Conservation (phyloP, 2,797 vertebrate species). For the Rallus crepitans region DNA sequence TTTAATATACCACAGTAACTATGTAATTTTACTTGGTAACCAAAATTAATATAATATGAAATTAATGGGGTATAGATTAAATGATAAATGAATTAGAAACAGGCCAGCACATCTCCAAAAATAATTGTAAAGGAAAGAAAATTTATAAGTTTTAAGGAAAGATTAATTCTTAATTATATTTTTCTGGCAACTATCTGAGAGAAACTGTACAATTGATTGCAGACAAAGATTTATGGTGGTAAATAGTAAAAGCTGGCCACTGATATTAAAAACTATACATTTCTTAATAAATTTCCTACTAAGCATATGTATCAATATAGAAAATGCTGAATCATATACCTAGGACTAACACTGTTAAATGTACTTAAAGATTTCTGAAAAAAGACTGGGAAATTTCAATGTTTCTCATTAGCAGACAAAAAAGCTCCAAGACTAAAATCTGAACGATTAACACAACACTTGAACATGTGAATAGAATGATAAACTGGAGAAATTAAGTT, state of each 20-base stretch:
- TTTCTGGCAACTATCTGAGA: not conserved
- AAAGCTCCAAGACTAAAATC: not conserved
- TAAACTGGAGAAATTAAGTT: not conserved
- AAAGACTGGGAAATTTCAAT: not conserved
- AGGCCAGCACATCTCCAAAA: not conserved
- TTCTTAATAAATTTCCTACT: not conserved
- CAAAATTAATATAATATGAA: slow-evolving; percentile 18
- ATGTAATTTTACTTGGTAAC: slow-evolving; percentile 13
- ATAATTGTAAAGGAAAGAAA: not conserved
- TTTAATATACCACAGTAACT: not conserved
- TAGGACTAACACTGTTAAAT: not conserved
- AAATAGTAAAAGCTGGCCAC: not conserved
- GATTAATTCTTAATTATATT: not conserved
- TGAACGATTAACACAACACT: not conserved
- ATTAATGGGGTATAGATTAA: not conserved
- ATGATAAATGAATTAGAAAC: slow-evolving; percentile 16
- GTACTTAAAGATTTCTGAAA: not conserved
- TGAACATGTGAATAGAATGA: not conserved
- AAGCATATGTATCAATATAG: not conserved
- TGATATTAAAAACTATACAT: not conserved
- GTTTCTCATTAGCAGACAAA: not conserved
- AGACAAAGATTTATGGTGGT: not conserved
- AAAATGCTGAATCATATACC: not conserved
- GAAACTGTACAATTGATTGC: not conserved
- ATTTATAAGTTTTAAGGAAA: not conserved